Base-by-base conservation (phyloP, 2,113 vertebrate species). In the Sapajus apella region DNA sequence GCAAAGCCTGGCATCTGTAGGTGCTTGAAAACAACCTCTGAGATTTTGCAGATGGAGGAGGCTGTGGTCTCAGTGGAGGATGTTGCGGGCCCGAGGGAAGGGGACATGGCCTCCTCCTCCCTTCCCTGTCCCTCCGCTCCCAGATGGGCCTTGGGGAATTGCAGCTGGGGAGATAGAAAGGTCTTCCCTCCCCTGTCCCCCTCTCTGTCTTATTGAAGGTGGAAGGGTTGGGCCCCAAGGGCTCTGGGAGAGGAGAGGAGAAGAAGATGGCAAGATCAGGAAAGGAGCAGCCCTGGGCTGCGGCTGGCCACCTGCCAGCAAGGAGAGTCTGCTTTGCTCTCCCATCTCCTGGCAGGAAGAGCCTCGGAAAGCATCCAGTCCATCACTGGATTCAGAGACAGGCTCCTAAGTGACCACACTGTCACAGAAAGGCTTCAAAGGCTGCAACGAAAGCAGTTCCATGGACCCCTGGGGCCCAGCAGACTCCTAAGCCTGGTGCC, bases 11-110 rank as follows among this genome's bases (percentile, higher is more conserved):
- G 18, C 6, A 23, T 23, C 27, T 1, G 1, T 2, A 2, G 83
- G n/a, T 3, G 1, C n/a, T 80, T 8, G 1, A 23, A 0, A 3
- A 13, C 64, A 30, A 1, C 9, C 8, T 20, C 20, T n/a, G 17
- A 64, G 43, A 14, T 27, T 18, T 40, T 14, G 40, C 8, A 1
- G 37, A 14, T 20, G 20, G 37, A 4, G 23, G 6, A 8, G 17
- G 3, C 84, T 14, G 14, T 14, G 70, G 25, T 76, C 73, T 35
- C 12, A 32, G 14, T 30, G 55, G 8, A 30, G 32, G 32, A 12
- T 8, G 13, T 47, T 2, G 11, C 6, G 17, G 40, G 18, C 25
- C 0, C 2, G 25, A 40, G 13, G 52, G 7, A 3, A n/a, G 82
- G 25, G 21, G 55, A 11, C 17, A 3, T 30, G n/a, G 5, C n/a